Conservation (phyloP, 2,113 vertebrate genomes). For the Pelobates fuscus region DNA sequence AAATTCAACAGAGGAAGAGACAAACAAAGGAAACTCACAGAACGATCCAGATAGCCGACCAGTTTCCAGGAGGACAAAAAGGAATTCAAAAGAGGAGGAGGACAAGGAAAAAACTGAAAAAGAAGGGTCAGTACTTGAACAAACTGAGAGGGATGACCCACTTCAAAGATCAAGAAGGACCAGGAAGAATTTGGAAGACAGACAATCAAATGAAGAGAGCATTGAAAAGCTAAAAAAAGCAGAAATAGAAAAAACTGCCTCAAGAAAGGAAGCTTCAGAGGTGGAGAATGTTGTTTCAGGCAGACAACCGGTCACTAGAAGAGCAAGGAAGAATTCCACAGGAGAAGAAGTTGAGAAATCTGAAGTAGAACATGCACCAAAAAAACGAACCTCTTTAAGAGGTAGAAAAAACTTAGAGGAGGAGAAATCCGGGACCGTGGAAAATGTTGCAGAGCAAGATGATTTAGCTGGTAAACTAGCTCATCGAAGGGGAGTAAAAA, state of each 20-base stretch:
- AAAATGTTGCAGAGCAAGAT: background rate
- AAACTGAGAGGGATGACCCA: no score
- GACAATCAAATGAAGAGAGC: no score
- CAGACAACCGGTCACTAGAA: background rate
- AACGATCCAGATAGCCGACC: background rate
- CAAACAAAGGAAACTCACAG: no score
- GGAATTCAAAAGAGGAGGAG: conserved; percentile 21
- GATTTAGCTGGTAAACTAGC: background rate
- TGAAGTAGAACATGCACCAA: no score
- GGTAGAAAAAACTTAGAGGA: no score
- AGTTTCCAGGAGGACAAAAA: conserved; percentile 4
- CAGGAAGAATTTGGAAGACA: background rate
- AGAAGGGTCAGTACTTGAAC: no score
- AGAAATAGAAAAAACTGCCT: background rate
- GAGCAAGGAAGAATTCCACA: background rate
- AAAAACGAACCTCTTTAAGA: no score
- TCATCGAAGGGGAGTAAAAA: background rate
- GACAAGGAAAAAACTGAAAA: conserved; percentile 4
- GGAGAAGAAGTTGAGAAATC: conserved; percentile 8
- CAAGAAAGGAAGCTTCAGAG: background rate
- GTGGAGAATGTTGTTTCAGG: background rate
- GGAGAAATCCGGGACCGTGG: background rate
- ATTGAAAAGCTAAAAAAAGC: no score
- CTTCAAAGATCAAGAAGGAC: no score
- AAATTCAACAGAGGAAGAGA: background rate